Percentiles rank a stretch among this genome's conserved stretches.
phyloP scores from a whole-genome alignment of 2,797 vertebrate genomes.

The Petrocephalus sullivani region DNA sequence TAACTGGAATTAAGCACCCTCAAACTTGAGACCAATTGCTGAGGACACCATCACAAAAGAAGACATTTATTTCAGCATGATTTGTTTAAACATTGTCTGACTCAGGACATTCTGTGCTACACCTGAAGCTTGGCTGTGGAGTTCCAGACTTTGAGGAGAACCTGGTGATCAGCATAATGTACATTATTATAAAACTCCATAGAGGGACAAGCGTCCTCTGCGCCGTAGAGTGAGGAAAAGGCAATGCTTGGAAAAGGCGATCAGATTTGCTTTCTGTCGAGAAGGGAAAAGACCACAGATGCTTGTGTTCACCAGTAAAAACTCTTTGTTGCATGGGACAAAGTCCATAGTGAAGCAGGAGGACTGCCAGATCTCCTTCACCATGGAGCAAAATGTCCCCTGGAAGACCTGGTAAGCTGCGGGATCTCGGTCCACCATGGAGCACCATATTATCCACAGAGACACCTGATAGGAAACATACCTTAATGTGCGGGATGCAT shows the following conservation, averaged over 20 bases:
- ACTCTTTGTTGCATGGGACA: neutral
- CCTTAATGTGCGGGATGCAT: neutral
- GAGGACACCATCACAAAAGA: neutral
- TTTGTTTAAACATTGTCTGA: neutral
- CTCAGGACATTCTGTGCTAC: neutral
- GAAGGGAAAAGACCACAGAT: neutral
- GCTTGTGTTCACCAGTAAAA: neutral
- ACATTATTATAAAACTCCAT: neutral
- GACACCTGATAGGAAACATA: neutral
- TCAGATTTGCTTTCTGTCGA: neutral
- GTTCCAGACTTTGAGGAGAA: neutral
- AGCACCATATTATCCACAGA: neutral
- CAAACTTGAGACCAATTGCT: neutral
- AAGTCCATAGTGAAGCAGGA: neutral
- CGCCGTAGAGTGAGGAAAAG: neutral
- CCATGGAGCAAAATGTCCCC: neutral
- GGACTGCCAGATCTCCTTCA: neutral
- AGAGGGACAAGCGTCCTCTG: neutral
- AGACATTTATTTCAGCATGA: neutral
- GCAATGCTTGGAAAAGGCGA: neutral
- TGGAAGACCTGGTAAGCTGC: neutral
- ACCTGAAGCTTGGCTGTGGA: neutral
- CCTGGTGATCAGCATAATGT: neutral
- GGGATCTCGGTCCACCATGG: neutral
- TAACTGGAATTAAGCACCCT: neutral